Percentiles rank a stretch among this genome's conserved stretches.
phyloP scores from a whole-genome alignment of 2,888 invertebrate species.

The Brachyptera putata region DNA sequence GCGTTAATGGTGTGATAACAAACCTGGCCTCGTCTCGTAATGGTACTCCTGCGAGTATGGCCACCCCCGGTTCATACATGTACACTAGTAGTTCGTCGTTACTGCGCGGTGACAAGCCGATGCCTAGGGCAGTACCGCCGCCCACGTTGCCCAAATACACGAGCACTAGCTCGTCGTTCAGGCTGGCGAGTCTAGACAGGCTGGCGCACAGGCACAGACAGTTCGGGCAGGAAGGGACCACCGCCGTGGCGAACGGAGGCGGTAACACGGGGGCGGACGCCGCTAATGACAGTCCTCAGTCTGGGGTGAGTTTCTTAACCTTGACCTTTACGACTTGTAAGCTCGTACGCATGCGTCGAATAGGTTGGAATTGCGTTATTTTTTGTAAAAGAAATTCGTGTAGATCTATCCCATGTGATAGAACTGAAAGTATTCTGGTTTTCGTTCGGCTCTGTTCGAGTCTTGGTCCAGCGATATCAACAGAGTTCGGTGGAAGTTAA shows the following conservation, averaged over 20 bases:
- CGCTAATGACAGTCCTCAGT: not conserved
- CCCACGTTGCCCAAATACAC: conserved; percentile 77
- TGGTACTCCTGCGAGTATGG: conserved; percentile 24
- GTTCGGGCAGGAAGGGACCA: conserved; percentile 59
- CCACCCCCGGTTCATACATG: conserved; percentile 35
- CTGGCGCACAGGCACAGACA: conserved; percentile 77
- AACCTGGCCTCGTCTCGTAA: conserved; percentile 20
- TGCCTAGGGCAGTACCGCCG: conserved; percentile 53
- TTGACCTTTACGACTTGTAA: not conserved
- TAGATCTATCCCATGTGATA: too few relatives aligned
- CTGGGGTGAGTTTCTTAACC: conserved; percentile 21
- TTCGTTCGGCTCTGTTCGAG: too few relatives aligned
- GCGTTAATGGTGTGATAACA: conserved; percentile 28
- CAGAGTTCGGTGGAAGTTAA: too few relatives aligned
- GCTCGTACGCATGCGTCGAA: not conserved
- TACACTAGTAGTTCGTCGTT: conserved; percentile 36
- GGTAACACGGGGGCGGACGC: not conserved
- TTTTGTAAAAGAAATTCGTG: too few relatives aligned
- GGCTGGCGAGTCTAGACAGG: conserved; percentile 74
- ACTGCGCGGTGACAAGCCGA: conserved; percentile 29
- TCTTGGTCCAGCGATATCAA: too few relatives aligned
- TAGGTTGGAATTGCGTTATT: too few relatives aligned
- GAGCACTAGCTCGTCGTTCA: conserved; percentile 66
- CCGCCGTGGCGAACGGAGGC: conserved; percentile 17
- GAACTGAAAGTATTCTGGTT: too few relatives aligned